Conservation (phyloP, 2,888 invertebrate species). For the Phalera bucephala region DNA sequence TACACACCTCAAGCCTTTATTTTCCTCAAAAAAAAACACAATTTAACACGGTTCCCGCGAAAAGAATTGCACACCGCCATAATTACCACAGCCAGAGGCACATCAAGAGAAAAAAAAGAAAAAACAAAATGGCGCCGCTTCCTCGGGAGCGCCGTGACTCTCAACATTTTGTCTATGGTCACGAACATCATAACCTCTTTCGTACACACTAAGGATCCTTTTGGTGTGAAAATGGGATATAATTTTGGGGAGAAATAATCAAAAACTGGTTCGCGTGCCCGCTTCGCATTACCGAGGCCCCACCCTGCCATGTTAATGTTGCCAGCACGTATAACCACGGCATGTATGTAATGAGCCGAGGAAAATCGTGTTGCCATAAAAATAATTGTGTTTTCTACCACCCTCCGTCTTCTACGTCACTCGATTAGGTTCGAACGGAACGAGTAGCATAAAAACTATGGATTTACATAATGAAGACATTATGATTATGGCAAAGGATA, state of each 20-base stretch:
- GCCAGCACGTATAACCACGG: slow-evolving; percentile 66
- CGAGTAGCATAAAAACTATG: too few species aligned
- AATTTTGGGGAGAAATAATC: slow-evolving; percentile 80
- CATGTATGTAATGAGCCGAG: slow-evolving; percentile 80
- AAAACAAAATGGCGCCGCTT: slow-evolving; percentile 47
- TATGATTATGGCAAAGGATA: too few species aligned
- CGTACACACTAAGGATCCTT: slow-evolving; percentile 42
- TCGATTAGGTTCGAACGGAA: slow-evolving; percentile 47
- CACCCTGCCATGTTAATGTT: slow-evolving; percentile 80
- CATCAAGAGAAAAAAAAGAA: slow-evolving; percentile 40
- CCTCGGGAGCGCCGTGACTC: slow-evolving; percentile 44
- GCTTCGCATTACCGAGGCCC: slow-evolving; percentile 74
- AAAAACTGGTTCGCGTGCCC: slow-evolving; percentile 79
- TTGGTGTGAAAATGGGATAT: slow-evolving; percentile 81
- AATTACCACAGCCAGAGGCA: slow-evolving; percentile 40
- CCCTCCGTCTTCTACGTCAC: slow-evolving; percentile 50
- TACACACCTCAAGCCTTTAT: too few species aligned
- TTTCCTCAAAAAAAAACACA: slow-evolving; percentile 30
- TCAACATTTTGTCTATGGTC: slow-evolving; percentile 66
- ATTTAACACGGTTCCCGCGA: slow-evolving; percentile 33
- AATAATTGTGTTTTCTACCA: slow-evolving; percentile 77
- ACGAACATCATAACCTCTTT: slow-evolving; percentile 60
- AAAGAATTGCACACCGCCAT: slow-evolving; percentile 28
- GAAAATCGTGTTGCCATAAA: slow-evolving; percentile 83
- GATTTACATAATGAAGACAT: too few species aligned